A percentile compares a stretch with the other conserved stretches of the same genome.
phyloP scores from a whole-genome alignment of 2,797 vertebrate species.

The Pseudotriccus pelzelni region DNA sequence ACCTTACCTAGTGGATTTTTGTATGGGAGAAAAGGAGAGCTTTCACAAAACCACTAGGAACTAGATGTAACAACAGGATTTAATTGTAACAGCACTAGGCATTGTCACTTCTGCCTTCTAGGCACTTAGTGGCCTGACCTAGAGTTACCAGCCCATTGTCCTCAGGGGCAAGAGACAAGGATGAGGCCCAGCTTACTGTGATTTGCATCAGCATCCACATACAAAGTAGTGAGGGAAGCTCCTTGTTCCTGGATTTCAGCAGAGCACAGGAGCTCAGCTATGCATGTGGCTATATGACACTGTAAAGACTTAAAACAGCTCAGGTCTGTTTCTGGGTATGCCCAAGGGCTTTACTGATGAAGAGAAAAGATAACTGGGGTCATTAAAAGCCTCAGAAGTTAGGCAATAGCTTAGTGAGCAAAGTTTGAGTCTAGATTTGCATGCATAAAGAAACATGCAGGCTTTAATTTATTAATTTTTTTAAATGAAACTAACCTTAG shows the following conservation, averaged over 20 bases:
- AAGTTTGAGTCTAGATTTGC: background rate
- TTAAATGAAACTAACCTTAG: background rate
- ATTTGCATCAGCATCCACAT: background rate
- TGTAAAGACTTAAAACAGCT: background rate
- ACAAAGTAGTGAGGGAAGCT: background rate
- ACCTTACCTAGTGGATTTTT: background rate
- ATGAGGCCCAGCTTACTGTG: background rate
- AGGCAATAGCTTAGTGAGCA: background rate
- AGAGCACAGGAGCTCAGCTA: background rate
- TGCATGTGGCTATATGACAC: background rate
- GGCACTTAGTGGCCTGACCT: background rate
- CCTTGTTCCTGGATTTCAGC: background rate
- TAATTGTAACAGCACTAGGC: background rate
- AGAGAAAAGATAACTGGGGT: background rate
- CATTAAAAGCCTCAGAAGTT: slow-evolving; percentile 3
- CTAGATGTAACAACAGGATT: background rate
- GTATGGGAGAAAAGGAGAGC: background rate
- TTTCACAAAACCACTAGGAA: background rate
- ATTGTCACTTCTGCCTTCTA: background rate
- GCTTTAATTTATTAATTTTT: background rate
- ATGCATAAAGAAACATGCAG: background rate
- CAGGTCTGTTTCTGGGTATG: background rate
- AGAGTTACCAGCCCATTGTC: background rate
- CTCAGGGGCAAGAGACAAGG: background rate
- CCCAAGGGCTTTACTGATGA: slow-evolving; percentile 6